Conservation (phyloP, 2,797 vertebrate species). For the Phrynocephalus forsythii region DNA sequence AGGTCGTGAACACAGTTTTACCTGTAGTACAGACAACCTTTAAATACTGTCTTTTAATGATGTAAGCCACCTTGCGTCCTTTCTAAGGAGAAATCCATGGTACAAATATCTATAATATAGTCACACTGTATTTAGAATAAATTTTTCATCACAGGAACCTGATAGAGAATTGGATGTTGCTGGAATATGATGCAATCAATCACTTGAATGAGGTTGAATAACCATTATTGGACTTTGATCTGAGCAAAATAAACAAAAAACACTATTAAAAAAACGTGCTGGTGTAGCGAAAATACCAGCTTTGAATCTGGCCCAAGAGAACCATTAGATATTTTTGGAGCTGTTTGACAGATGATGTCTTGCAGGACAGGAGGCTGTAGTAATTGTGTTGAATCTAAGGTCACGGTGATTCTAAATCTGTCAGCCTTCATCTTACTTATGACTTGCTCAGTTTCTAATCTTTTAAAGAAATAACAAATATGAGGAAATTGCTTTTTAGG, state of each 20-base stretch:
- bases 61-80: too few species aligned
- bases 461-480: not conserved
- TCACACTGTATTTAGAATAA: not conserved
- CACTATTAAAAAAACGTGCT: too few species aligned
- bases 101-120: too few species aligned
- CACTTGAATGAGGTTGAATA: not conserved
- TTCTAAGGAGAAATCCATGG: too few species aligned
- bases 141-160: not conserved
- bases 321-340: not conserved
- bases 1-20: too few species aligned
- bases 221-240: not conserved
- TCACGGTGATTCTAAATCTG: not conserved
- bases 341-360: not conserved
- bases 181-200: not conserved
- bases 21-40: too few species aligned
- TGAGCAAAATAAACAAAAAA: not conserved
- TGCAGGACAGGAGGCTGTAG: not conserved
- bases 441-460: not conserved
- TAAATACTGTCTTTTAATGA: too few species aligned
- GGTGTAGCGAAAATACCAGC: not conserved
- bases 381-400: not conserved
- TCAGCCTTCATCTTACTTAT: not conserved
- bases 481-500: too few species aligned
- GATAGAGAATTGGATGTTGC: not conserved
- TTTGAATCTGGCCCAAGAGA: constrained; percentile 1